A percentile compares a stretch with the other conserved stretches of the same genome.
Conservation (phyloP, 1,140 invertebrate species). For the Venturia canescens region DNA sequence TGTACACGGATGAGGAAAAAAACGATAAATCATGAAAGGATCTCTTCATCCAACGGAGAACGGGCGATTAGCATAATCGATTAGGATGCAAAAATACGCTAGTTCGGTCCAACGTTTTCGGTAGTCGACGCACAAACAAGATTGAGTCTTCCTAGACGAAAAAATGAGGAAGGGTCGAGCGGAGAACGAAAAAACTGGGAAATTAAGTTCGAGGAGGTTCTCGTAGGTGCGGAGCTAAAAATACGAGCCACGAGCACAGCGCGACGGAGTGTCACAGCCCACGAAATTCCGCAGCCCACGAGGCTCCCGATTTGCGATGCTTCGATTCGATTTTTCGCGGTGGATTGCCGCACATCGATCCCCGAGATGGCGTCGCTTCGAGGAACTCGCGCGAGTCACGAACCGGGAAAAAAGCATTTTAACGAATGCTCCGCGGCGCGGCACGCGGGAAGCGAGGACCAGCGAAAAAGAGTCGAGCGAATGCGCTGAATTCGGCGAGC, state of each 20-base stretch:
- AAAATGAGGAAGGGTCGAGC: neutral
- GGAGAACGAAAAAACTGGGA: too few species aligned
- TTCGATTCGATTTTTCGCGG: too few species aligned
- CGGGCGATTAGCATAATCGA: slow-evolving; percentile 18
- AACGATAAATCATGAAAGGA: neutral
- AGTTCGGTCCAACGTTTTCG: neutral
- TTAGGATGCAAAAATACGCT: neutral
- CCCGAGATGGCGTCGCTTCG: too few species aligned
- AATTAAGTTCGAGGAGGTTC: too few species aligned
- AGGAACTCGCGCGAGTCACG: neutral
- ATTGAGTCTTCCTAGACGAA: neutral
- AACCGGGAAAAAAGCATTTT: neutral
- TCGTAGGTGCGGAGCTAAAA: too few species aligned
- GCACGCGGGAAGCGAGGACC: neutral
- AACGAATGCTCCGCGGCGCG: neutral
- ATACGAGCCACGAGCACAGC: too few species aligned
- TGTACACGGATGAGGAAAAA: slow-evolving; percentile 3
- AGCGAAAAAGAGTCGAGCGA: neutral
- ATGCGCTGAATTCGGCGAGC: neutral
- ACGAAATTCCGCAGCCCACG: too few species aligned
- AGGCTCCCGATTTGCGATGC: too few species aligned
- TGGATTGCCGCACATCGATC: too few species aligned
- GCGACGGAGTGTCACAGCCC: too few species aligned
- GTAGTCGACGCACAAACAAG: neutral
- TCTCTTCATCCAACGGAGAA: slow-evolving; percentile 8